Conservation (phyloP, 2,113 vertebrate genomes). For the Zosterops japonicus region DNA sequence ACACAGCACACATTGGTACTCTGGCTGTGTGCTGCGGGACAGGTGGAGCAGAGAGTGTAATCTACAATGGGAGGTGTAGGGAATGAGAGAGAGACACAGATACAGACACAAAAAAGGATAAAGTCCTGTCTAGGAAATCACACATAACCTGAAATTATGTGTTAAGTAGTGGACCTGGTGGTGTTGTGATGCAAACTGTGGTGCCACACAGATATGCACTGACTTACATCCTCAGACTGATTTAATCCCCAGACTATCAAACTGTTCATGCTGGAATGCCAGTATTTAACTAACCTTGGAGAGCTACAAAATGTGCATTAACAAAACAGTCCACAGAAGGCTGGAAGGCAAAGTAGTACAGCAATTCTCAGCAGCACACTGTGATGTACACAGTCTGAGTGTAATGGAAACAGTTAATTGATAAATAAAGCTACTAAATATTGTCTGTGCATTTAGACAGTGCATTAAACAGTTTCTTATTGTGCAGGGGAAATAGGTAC, state of each 20-base stretch:
- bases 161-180: slow-evolving; percentile 45
- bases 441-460: slow-evolving; percentile 29
- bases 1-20: not conserved
- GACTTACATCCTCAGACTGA: not conserved
- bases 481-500: slow-evolving; percentile 16
- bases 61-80: not conserved
- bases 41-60: not conserved
- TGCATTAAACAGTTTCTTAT: slow-evolving; percentile 31
- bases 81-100: not conserved
- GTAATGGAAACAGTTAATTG: slow-evolving; percentile 48
- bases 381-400: not conserved
- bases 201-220: not conserved
- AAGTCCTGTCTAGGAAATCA: slow-evolving; percentile 37
- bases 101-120: not conserved
- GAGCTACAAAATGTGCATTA: not conserved
- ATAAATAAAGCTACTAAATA: slow-evolving; percentile 52
- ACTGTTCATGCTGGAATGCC: not conserved
- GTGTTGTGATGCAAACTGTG: not conserved
- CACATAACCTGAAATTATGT: slow-evolving; percentile 54
- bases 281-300: slow-evolving; percentile 13
- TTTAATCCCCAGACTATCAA: slow-evolving; percentile 35
- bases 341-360: not conserved
- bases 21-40: not conserved
- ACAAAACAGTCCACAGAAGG: not conserved
- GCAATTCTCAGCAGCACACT: not conserved